Evolutionary conservation across 2,113 vertebrate genomes (phyloP).

Genomic region (Oryzias celebensis): DNA sequence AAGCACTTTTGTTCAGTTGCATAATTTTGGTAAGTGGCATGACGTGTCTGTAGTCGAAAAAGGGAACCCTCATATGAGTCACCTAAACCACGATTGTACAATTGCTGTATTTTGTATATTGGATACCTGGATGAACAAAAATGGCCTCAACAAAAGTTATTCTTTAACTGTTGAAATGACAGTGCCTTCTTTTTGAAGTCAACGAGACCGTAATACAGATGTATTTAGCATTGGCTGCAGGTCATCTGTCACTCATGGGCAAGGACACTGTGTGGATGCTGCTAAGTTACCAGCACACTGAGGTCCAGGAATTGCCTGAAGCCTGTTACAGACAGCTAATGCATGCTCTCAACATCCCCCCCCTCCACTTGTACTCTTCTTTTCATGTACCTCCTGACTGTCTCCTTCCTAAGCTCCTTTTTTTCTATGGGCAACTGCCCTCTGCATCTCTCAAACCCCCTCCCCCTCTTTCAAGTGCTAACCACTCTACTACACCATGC

Average conservation of each 20-base stretch:
- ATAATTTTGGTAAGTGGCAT: too few relatives aligned
- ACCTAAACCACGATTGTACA: too few relatives aligned
- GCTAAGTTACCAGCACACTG: constrained; percentile 58
- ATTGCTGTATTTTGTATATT: too few relatives aligned
- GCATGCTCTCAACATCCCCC: constrained; percentile 61
- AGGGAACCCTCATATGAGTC: not conserved
- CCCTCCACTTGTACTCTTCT: constrained; percentile 44
- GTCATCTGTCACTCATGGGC: constrained; percentile 50
- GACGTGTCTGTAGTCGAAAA: constrained; percentile 3
- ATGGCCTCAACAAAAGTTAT: not conserved
- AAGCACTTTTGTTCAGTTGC: too few relatives aligned
- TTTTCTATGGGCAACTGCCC: constrained; percentile 67
- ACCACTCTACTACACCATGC: constrained; percentile 59
- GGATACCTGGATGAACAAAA: not conserved
- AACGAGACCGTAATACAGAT: constrained; percentile 19
- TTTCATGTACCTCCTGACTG: constrained; percentile 55
- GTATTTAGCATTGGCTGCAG: constrained; percentile 39
- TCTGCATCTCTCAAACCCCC: constrained; percentile 57
- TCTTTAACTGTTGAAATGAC: constrained; percentile 9
- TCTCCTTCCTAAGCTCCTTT: constrained; percentile 54
- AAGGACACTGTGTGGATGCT: constrained; percentile 53
- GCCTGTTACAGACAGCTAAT: constrained; percentile 74
- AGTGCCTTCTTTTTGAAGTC: constrained; percentile 1
- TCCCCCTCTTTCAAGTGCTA: constrained; percentile 60
- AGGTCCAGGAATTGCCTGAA: constrained; percentile 70